Base-by-base conservation (phyloP, 2,888 invertebrate genomes). In the Balanococcus diminutus region DNA sequence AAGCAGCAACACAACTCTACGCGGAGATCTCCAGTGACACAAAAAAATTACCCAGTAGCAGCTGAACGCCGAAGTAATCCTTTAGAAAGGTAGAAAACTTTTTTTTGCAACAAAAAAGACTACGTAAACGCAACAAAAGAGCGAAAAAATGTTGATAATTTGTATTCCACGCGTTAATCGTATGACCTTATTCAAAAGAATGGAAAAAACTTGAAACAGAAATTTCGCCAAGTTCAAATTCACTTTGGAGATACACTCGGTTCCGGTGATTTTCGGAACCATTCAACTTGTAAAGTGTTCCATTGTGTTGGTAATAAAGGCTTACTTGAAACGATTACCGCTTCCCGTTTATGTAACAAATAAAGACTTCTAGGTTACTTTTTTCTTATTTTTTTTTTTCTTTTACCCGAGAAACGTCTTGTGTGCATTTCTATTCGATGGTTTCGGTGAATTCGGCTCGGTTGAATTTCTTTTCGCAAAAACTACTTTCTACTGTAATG, bases 331-430 rank as follows among this genome's bases (percentile, higher is more conserved):
- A 36, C 75, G 75, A 79, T 79, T 79, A 79, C 75, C 75, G 75
- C 36, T 79, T 79, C 75, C 28, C 75, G 75, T 79, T 79, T 79
- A 79, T 79, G 75, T 79, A 36, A 79, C 75, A 36, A 79, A 79
- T 79, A 79, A 67, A 67, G 67, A 67, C 67, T 67, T 67, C 28
- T 67, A 14, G 67, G 67, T 56, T 56, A 22, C 67, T 28, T 67
- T 28, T 67, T 67, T 67, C 5, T 28, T 46, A 46, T 46, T 16
- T 2, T 19, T 56, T 22, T 56, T 46, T 46, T 46, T n/a, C 46
- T 46, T 46, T n/a, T 67, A 28, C n/a, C 8, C 56, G 28, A 67
- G 3, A 11, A 28, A 67, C 67, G 3, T 67, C 67, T 67, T 28
- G 67, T 3, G 28, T 28, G 28, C 28, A 67, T 67, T 67, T 67